Conservation (phyloP, 2,888 invertebrate species). For the Choreutis nemorana region DNA sequence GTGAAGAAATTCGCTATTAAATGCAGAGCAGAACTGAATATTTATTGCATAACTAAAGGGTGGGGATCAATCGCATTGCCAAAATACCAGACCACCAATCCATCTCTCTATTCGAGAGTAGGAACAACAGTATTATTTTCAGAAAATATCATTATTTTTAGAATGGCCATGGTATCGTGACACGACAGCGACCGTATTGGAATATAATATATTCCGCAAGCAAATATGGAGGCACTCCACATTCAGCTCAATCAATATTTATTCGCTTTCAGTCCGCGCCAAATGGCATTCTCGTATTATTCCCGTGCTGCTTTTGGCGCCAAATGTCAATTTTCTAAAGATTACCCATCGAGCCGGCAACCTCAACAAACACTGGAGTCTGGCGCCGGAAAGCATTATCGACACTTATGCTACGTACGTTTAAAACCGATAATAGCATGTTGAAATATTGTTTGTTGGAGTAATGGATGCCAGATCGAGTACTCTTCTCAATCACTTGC, state of each 20-base stretch:
- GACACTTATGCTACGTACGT: conserved; percentile 19
- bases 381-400: conserved; percentile 14
- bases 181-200: too few relatives aligned
- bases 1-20: too few relatives aligned
- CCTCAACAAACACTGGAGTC: conserved; percentile 25
- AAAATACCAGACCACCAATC: too few relatives aligned
- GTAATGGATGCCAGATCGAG: conserved; percentile 52
- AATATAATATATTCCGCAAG: conserved; percentile 1
- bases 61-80: too few relatives aligned
- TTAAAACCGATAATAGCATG: conserved; percentile 31
- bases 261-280: conserved; percentile 30
- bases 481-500: conserved; percentile 51
- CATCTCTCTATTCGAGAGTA: too few relatives aligned
- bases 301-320: conserved; percentile 37
- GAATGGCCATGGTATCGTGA: too few relatives aligned
- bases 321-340: conserved; percentile 52
- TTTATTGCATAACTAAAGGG: too few relatives aligned
- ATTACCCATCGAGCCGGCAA: conserved; percentile 34
- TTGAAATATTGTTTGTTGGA: conserved; percentile 35
- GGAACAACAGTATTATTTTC: too few relatives aligned
- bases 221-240: conserved; percentile 25
- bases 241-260: conserved; percentile 41
- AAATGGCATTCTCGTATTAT: conserved; percentile 38
- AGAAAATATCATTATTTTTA: too few relatives aligned
- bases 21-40: too few relatives aligned